Conservation (phyloP, 2,888 invertebrate species). For the Leucozona laternaria region DNA sequence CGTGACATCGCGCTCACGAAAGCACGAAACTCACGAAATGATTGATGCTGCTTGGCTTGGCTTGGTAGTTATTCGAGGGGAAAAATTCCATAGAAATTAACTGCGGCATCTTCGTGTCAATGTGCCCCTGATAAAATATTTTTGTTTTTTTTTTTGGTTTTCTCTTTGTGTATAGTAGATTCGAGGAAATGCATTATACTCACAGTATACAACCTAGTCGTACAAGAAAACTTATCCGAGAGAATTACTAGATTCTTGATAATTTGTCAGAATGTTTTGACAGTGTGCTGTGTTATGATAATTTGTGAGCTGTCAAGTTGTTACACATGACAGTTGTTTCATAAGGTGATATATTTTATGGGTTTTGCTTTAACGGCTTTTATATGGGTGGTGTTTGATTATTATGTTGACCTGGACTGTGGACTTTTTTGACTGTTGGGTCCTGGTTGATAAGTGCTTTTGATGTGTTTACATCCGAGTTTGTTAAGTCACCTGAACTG, state of each 20-base stretch:
- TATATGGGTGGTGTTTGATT: not conserved
- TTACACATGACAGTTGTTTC: not conserved
- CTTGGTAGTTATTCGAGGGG: slow-evolving; percentile 7
- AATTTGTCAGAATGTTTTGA: slow-evolving; percentile 36
- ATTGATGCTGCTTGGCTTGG: slow-evolving; percentile 49
- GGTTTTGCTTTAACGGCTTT: not conserved
- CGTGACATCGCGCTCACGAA: slow-evolving; percentile 47
- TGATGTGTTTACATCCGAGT: no score
- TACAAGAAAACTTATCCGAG: slow-evolving; percentile 14
- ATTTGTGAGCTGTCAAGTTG: slow-evolving; percentile 41
- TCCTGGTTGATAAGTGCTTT: no score
- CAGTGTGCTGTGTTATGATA: slow-evolving; percentile 1
- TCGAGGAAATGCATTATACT: slow-evolving; percentile 19
- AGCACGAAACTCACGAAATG: slow-evolving; percentile 53
- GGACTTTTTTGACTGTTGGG: not conserved
- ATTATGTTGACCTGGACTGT: not conserved
- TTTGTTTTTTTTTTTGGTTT: slow-evolving; percentile 8
- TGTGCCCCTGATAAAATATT: slow-evolving; percentile 40
- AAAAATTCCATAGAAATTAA: slow-evolving; percentile 56
- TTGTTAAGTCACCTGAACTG: no score
- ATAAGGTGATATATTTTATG: slow-evolving; percentile 12
- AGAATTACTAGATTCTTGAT: slow-evolving; percentile 33
- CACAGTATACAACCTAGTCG: not conserved
- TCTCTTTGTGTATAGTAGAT: not conserved
- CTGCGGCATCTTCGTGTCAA: slow-evolving; percentile 49